Evolutionary conservation across 1,140 invertebrate genomes (phyloP).

Genomic region (Neodiprion lecontei): DNA sequence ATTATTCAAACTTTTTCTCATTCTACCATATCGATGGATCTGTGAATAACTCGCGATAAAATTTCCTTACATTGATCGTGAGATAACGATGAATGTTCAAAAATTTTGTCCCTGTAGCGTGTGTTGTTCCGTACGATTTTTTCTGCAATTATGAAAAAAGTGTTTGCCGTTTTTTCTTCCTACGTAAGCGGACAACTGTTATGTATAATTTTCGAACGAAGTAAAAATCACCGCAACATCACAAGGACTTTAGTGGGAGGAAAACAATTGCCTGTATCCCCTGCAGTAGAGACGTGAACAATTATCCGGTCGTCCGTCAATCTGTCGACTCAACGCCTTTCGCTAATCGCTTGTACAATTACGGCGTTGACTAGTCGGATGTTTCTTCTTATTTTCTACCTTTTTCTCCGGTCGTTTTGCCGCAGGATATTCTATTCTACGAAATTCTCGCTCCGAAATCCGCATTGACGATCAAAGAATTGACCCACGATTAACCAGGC

Average conservation of each 20-base stretch:
- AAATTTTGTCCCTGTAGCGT: too few relatives aligned
- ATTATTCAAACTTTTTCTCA: too few relatives aligned
- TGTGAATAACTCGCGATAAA: too few relatives aligned
- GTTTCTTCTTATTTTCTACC: not conserved
- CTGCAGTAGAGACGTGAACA: not conserved
- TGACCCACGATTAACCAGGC: too few relatives aligned
- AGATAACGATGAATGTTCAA: too few relatives aligned
- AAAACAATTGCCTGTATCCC: not conserved
- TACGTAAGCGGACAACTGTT: not conserved
- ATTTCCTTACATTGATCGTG: too few relatives aligned
- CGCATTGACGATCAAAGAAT: too few relatives aligned
- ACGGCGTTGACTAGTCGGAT: not conserved
- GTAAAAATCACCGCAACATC: not conserved
- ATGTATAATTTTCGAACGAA: not conserved
- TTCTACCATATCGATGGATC: too few relatives aligned
- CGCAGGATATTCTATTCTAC: too few relatives aligned
- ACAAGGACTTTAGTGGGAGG: not conserved
- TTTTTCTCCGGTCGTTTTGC: too few relatives aligned
- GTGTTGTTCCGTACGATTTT: not conserved
- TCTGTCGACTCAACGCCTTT: not conserved
- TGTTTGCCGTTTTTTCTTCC: not conserved
- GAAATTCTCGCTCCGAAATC: too few relatives aligned
- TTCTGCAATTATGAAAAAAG: not conserved
- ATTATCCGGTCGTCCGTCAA: slow-evolving; percentile 2
- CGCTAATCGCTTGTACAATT: slow-evolving; percentile 2